These are phyloP conservation scores for Heliconius cydno DNA, from an alignment of 2,888 invertebrate genomes.

Conservation along the genomic window DNA sequence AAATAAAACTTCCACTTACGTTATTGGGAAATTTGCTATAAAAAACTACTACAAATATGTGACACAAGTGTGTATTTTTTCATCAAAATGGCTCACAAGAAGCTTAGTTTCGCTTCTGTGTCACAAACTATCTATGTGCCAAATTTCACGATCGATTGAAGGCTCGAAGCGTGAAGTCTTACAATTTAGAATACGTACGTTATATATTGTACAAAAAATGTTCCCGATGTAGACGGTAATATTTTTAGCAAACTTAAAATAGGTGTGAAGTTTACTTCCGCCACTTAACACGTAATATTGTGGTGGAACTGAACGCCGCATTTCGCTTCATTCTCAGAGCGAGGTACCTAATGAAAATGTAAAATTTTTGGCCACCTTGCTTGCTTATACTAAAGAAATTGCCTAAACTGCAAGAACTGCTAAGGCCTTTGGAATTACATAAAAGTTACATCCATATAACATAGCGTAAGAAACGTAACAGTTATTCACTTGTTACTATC, in stretches of 20 bases:
- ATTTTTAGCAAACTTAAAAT: too few species aligned
- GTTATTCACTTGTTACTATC: conserved; percentile 33
- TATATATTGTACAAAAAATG: too few species aligned
- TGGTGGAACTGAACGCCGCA: too few species aligned
- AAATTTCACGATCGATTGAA: conserved; percentile 30
- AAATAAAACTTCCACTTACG: not conserved
- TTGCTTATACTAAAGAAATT: not conserved
- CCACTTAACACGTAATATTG: too few species aligned
- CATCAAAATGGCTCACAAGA: conserved; percentile 17
- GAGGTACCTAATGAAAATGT: too few species aligned
- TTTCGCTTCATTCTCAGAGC: too few species aligned
- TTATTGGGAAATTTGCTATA: not conserved
- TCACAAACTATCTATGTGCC: conserved; percentile 25
- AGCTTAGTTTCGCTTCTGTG: conserved; percentile 12
- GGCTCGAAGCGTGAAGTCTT: conserved; percentile 22
- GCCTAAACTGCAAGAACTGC: not conserved
- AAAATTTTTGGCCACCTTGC: too few species aligned
- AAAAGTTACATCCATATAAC: not conserved
- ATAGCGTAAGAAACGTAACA: conserved; percentile 3
- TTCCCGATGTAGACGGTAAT: too few species aligned
- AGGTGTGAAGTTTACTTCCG: too few species aligned
- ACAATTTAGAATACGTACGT: conserved; percentile 8
- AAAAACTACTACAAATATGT: conserved; percentile 1
- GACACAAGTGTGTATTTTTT: not conserved
- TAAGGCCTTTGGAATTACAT: not conserved